These are phyloP conservation scores for Urocynchramus pylzowi DNA, from an alignment of 2,113 vertebrate species.

Conservation along the genomic window DNA sequence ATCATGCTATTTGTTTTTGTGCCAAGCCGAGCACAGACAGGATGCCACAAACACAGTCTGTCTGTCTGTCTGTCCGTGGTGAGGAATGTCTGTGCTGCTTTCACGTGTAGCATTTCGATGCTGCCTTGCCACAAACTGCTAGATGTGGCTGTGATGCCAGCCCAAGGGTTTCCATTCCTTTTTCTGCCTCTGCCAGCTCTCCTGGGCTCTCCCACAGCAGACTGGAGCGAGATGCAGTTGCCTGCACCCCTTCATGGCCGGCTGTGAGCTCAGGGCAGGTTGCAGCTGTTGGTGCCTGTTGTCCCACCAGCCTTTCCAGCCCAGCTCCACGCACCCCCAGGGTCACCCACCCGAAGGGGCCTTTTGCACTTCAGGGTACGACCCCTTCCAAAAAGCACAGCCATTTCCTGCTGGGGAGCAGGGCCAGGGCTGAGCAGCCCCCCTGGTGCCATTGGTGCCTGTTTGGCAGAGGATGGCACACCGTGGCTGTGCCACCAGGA, in stretches of 20 bases:
- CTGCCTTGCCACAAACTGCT: neutral
- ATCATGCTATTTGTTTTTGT: neutral
- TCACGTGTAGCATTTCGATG: fast-evolving
- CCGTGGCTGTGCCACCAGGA: fast-evolving
- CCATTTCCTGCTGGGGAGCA: neutral
- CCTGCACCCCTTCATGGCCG: neutral
- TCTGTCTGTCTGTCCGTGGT: neutral
- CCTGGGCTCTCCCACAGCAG: neutral
- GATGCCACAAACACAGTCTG: neutral
- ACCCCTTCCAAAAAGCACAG: neutral
- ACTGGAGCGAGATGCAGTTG: fast-evolving
- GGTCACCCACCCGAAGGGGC: fast-evolving
- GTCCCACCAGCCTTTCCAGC: neutral
- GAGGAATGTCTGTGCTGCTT: neutral
- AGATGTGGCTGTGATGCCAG: neutral
- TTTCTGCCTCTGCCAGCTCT: neutral
- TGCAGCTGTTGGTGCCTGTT: neutral
- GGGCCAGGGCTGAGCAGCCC: neutral
- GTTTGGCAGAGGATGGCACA: neutral
- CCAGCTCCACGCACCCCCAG: fast-evolving
- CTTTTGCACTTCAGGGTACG: fast-evolving
- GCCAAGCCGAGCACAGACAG: neutral
- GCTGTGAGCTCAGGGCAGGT: neutral
- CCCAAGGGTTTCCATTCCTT: neutral
- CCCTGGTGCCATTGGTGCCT: fast-evolving